Evolutionary conservation across 2,797 vertebrate genomes (phyloP), one percentile per base, ranked within the genome.

Genomic region (Lophotriccus pileatus): DNA sequence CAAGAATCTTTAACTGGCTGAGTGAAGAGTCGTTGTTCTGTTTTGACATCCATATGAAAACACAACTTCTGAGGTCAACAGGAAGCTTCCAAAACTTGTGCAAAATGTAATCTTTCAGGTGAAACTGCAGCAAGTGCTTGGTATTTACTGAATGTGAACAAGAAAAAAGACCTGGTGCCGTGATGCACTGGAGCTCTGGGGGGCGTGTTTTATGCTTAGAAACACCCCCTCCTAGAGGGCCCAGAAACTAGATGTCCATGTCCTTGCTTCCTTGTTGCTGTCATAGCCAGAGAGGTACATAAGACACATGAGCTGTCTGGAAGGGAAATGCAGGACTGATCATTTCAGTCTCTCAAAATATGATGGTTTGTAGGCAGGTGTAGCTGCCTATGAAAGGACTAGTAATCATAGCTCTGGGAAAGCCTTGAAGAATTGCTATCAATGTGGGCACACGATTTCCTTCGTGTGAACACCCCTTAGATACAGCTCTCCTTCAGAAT

Each of bases 171-270:
- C 10, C 21, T 47, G 30, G 7, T 72, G 30, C 62, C 9, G 1
- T 2, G 22, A 25, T 25, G 27, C 6, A 3, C 21, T 73, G 14
- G 49, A n/a, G 25, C 20, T 52, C 34, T 50, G 16, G 30, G 47
- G 19, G 17, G 16, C 0, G 6, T 28, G 8, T 34, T 49, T 80
- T 43, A 19, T 9, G 15, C 14, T n/a, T n/a, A n/a, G n/a, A n/a
- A n/a, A n/a, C n/a, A n/a, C n/a, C n/a, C n/a, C n/a, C n/a, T n/a
- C n/a, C n/a, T n/a, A 44, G 21, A 39, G 12, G 4, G 6, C 13
- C 5, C 16, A 25, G 58, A 44, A 66, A 50, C n/a, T n/a, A 43
- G 6, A 41, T n/a, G 25, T 15, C 24, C 28, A 2, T 63, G 15
- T 28, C 23, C 5, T 86, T 55, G 22, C 12, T 67, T 74, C 16